Evolutionary conservation across 2,888 invertebrate species (phyloP), one percentile per base, ranked within the genome.

Genomic region (Sinohyriopsis cumingii): DNA sequence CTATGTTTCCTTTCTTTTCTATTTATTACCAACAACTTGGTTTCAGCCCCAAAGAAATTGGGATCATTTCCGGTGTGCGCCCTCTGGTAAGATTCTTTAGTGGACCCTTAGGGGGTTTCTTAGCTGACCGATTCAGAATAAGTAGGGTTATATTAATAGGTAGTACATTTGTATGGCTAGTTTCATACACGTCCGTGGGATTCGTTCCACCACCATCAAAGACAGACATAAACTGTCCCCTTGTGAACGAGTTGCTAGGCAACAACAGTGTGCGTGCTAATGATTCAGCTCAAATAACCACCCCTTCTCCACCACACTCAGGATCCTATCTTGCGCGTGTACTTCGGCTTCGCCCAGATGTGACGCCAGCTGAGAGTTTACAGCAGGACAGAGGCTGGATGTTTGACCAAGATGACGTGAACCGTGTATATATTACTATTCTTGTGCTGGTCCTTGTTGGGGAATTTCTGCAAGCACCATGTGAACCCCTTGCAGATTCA

Each of bases 21-120:
- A 59, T 81, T 3, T 81, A 78, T 64, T 78, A 72, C 59, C 79
- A 81, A 73, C 81, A 81, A 59, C 55, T 81, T 20, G 81, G 81
- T 22, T 76, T 81, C 25, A 77, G 79, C 64, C 81, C 81, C 0
- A 77, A 79, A 60, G 74, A 81, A 61, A 81, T 81, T 18, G 81
- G 81, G 2, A 67, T 81, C 9, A 72, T 81, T 55, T 75, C 79
- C 7, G 81, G 81, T 22, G 72, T 78, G 12, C 67, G 81, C 45
- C 81, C 81, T 4, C 28, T 81, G 7, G 68, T 81, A 4, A 79
- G 81, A 20, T 79, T 81, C 64, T 73, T 71, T 55, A 78, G 78
- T 45, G 79, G 79, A 5, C 78, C 81, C 3, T 22, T 78, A 33
- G 77, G 79, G 79, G 79, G 81, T 15, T 74, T 76, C 3, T 33